phyloP scores from a whole-genome alignment of 2,888 invertebrate species.

The Dicyrtomina minuta region DNA sequence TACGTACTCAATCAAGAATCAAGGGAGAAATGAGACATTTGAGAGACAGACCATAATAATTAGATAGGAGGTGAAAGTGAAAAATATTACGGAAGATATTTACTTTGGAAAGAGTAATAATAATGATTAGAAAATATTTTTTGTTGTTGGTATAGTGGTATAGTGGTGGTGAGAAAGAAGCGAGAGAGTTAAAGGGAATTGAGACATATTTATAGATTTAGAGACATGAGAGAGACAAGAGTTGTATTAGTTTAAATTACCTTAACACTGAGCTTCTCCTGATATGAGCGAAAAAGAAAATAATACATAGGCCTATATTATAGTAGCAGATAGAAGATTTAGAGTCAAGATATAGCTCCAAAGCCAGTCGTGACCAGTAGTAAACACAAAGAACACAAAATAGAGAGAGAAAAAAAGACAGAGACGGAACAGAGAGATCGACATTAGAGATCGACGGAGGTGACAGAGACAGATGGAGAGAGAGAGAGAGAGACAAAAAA shows the following conservation, averaged over 20 bases:
- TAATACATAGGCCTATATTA: slow-evolving; percentile 50
- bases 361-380: no score
- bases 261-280: slow-evolving; percentile 59
- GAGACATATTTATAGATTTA: no score
- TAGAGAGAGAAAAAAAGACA: slow-evolving; percentile 2
- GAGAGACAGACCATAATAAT: not conserved
- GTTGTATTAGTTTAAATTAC: slow-evolving; percentile 55
- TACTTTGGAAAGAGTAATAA: no score
- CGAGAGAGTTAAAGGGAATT: no score
- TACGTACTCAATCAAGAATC: slow-evolving; percentile 20
- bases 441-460: no score
- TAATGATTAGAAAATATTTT: no score
- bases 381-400: slow-evolving; percentile 9
- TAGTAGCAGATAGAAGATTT: slow-evolving; percentile 43
- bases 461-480: no score
- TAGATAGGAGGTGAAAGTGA: slow-evolving; percentile 16
- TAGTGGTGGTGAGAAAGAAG: slow-evolving; percentile 8
- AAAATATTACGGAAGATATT: no score
- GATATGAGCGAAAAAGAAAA: slow-evolving; percentile 56
- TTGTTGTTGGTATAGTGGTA: not conserved
- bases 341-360: slow-evolving; percentile 34
- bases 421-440: no score
- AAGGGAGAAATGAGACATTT: slow-evolving; percentile 4
- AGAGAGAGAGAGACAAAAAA: slow-evolving; percentile 8
- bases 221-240: slow-evolving; percentile 32